Percentiles rank a stretch among this genome's conserved stretches.
Evolutionary conservation across 2,113 vertebrate species (phyloP).

Genomic region (Pollachius pollachius): DNA sequence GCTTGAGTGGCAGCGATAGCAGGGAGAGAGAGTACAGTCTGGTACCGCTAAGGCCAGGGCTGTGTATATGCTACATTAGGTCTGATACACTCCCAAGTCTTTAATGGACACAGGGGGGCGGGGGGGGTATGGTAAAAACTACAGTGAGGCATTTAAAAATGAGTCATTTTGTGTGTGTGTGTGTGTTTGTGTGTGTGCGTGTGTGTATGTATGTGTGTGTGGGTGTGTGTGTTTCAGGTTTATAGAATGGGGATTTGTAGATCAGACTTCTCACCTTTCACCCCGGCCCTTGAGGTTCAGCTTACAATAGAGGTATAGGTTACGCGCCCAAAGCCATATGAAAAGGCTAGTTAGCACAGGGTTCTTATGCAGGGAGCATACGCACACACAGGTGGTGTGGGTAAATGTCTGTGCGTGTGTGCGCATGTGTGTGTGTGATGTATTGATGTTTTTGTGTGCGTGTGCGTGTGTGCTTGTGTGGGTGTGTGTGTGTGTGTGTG

Average conservation of each 20-base stretch:
- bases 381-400: slow-evolving; percentile 8
- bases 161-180: slow-evolving; percentile 21
- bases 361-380: slow-evolving; percentile 32
- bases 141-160: slow-evolving; percentile 33
- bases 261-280: slow-evolving; percentile 67
- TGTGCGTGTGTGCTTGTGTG: slow-evolving; percentile 8
- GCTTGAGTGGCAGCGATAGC: slow-evolving; percentile 59
- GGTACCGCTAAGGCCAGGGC: slow-evolving; percentile 27
- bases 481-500: neutral
- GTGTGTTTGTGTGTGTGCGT: slow-evolving; percentile 20
- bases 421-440: slow-evolving; percentile 3
- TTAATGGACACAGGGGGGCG: slow-evolving; percentile 56
- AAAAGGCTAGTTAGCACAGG: slow-evolving; percentile 38
- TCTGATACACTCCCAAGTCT: slow-evolving; percentile 67
- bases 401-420: neutral
- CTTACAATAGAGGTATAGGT: slow-evolving; percentile 56
- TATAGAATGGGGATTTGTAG: slow-evolving; percentile 47
- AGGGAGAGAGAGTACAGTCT: slow-evolving; percentile 20
- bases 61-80: slow-evolving; percentile 55
- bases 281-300: slow-evolving; percentile 40
- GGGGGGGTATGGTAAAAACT: slow-evolving; percentile 35
- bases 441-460: neutral
- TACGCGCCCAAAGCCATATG: slow-evolving; percentile 65
- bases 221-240: slow-evolving; percentile 32
- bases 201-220: slow-evolving; percentile 15